These are phyloP conservation scores for Heliothis peltigera DNA, from an alignment of 2,888 invertebrate species.

Conservation along the genomic window DNA sequence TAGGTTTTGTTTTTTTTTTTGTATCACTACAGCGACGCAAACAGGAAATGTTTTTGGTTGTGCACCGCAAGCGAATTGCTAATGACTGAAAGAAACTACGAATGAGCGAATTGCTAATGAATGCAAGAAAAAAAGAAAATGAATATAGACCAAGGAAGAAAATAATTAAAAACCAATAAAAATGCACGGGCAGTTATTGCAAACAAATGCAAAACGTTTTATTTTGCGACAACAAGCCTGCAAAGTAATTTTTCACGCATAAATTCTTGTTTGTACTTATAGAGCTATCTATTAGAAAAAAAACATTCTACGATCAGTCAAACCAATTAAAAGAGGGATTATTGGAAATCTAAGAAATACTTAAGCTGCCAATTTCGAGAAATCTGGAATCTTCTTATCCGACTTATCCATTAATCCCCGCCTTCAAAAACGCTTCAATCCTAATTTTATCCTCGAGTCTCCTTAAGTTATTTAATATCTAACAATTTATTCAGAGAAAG, in stretches of 20 bases:
- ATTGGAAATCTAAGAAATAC: slow-evolving; percentile 10
- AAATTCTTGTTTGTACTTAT: background rate
- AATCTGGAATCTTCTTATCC: slow-evolving; percentile 25
- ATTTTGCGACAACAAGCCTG: background rate
- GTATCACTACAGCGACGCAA: no score
- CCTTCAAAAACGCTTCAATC: background rate
- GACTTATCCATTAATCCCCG: slow-evolving; percentile 15
- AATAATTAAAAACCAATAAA: no score
- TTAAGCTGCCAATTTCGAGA: slow-evolving; percentile 5
- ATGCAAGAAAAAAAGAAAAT: no score
- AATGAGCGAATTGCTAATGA: no score
- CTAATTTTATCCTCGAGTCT: background rate
- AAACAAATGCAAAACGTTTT: no score
- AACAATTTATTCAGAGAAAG: slow-evolving; percentile 54
- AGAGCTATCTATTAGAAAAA: no score
- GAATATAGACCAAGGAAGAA: no score
- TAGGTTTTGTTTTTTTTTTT: background rate
- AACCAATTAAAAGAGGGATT: background rate
- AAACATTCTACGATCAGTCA: background rate
- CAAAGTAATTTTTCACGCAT: background rate
- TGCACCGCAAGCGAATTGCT: background rate
- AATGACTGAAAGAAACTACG: background rate
- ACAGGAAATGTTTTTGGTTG: no score
- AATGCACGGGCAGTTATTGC: no score
- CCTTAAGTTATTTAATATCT: slow-evolving; percentile 2